A percentile compares a stretch with the other conserved stretches of the same genome.
These are phyloP conservation scores for Nebria ingens DNA, from an alignment of 1,140 invertebrate genomes.

Conservation along the genomic window DNA sequence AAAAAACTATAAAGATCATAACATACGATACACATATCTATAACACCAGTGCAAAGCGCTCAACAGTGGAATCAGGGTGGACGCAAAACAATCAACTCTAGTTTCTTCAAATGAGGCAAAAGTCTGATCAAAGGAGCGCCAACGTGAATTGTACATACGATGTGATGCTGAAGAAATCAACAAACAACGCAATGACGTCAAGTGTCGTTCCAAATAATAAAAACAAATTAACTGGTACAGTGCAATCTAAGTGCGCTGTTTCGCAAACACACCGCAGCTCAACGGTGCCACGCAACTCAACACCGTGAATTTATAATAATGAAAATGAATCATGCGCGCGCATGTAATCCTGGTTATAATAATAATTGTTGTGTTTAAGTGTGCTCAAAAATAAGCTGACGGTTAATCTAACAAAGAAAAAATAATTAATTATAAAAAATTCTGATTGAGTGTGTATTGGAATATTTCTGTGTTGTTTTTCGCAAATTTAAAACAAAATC, in stretches of 20 bases:
- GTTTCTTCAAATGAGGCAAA: slow-evolving; percentile 1
- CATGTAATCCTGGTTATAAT: no score
- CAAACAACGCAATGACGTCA: no score
- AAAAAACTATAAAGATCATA: not conserved
- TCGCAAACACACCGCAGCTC: not conserved
- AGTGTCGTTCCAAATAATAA: no score
- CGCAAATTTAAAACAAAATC: not conserved
- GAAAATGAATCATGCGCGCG: no score
- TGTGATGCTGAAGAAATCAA: not conserved
- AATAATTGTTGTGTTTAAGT: no score
- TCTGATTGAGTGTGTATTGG: not conserved
- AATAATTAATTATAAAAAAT: no score
- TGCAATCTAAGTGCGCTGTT: not conserved
- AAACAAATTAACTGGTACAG: not conserved
- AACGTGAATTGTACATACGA: slow-evolving; percentile 3
- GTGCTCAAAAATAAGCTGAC: no score
- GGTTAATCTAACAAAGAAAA: no score
- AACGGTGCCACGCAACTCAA: not conserved
- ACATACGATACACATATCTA: slow-evolving; percentile 28
- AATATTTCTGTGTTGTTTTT: slow-evolving; percentile 3
- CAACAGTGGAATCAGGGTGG: not conserved
- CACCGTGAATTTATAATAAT: no score
- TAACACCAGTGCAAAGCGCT: slow-evolving; percentile 11
- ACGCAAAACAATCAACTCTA: not conserved
- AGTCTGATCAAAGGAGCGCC: slow-evolving; percentile 3